Evolutionary conservation across 2,113 vertebrate species (phyloP), one percentile per base, ranked within the genome.

Genomic region (Hippocampus zosterae): DNA sequence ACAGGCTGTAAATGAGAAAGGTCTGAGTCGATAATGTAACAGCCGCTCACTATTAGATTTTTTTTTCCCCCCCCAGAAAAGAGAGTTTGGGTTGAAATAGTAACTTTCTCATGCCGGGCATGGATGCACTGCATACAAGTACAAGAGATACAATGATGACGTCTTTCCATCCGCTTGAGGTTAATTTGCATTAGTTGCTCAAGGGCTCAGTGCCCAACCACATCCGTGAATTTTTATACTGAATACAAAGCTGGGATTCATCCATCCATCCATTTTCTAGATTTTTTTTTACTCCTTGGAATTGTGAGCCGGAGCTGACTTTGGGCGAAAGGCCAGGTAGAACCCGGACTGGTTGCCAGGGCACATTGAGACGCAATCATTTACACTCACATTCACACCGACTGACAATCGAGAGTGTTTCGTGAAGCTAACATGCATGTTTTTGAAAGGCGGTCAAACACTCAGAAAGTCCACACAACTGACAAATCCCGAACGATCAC

Each of bases 1-100:
- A 80, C 76, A 76, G 77, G 67, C 74, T 82, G 74, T 76, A 87
- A 89, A 88, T 86, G 82, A 88, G 87, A 84, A 83, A 86, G 84
- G 80, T 80, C 72, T 33, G 67, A 77, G 77, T 89, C 88, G 70
- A 87, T 86, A 88, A 74, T 77, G 27, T 48, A 78, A 72, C 37
- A 3, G 69, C 40, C 0, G 71, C 71, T 81, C 65, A 33, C 76
- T 80, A 81, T 83, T 71, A 79, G 67, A 52, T 85, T 78, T 76
- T 84, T 46, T 53, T 55, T n/a, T 23, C 9, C 42, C n/a, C 23
- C 40, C 21, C 76, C 74, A 67, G 70, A 69, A 67, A 69, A 75
- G 70, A 84, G 75, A 37, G 71, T 75, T 70, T 65, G 70, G 57
- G 50, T 73, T 68, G 73, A 78, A 72, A 76, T 77, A 3, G 42